These are phyloP conservation scores for Caenorhabditis latens DNA, from an alignment of 1,140 invertebrate species.

Conservation along the genomic window DNA sequence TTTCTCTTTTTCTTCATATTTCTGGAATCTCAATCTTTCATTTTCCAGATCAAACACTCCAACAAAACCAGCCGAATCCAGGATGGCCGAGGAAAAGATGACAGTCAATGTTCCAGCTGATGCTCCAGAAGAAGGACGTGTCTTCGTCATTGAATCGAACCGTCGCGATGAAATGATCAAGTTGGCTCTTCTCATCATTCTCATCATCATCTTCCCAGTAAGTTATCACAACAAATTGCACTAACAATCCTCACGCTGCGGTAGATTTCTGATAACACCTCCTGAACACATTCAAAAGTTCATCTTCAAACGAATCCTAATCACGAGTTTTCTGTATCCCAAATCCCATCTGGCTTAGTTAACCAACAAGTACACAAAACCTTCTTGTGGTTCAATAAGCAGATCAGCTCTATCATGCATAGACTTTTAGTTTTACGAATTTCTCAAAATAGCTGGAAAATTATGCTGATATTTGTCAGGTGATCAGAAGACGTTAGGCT, in stretches of 20 bases:
- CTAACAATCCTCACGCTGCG: too few relatives aligned
- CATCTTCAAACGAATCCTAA: neutral
- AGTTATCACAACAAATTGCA: neutral
- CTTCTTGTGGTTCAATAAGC: slow-evolving; percentile 2
- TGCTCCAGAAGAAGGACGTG: slow-evolving; percentile 53
- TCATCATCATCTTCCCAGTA: slow-evolving; percentile 64
- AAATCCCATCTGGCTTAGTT: neutral
- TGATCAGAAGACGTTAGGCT: neutral
- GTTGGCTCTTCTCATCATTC: slow-evolving; percentile 60
- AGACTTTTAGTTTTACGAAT: neutral
- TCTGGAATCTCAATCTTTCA: neutral
- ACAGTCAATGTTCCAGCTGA: slow-evolving; percentile 42
- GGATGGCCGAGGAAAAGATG: slow-evolving; percentile 44
- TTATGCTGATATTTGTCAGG: neutral
- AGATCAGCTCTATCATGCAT: neutral
- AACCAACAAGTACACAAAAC: neutral
- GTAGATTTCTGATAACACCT: too few relatives aligned
- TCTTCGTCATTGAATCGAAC: slow-evolving; percentile 65
- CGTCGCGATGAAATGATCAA: slow-evolving; percentile 58
- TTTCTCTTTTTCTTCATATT: neutral
- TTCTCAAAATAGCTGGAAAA: neutral
- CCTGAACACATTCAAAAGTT: too few relatives aligned
- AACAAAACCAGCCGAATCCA: neutral
- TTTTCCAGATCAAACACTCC: neutral
- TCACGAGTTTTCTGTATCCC: neutral